Percentiles rank a stretch among this genome's conserved stretches.
Evolutionary conservation across 2,113 vertebrate genomes (phyloP).

Genomic region (Otocyon megalotis): DNA sequence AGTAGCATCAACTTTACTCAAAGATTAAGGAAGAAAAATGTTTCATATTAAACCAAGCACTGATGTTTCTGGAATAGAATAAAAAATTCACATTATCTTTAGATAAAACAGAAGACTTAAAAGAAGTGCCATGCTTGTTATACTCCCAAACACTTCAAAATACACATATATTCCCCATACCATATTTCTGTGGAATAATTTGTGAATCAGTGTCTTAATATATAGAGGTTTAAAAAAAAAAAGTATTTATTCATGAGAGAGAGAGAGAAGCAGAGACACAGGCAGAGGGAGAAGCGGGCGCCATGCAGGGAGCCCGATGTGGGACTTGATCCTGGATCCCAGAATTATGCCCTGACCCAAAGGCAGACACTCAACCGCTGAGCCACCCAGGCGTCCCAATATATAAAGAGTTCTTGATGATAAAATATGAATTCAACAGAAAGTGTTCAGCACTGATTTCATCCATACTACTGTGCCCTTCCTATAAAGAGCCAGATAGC

Average conservation of each 20-base stretch:
- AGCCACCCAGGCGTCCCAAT: background rate
- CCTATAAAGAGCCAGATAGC: background rate
- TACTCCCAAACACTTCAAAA: background rate
- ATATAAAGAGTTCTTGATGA: background rate
- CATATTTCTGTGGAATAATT: background rate
- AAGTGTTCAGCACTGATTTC: background rate
- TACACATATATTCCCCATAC: background rate
- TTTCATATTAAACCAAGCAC: conserved; percentile 48
- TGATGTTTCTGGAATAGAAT: conserved; percentile 33
- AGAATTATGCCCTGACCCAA: no score
- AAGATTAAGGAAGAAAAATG: conserved; percentile 39
- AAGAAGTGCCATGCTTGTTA: background rate
- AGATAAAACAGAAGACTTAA: conserved; percentile 41
- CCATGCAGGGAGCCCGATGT: no score
- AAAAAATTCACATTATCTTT: conserved; percentile 21
- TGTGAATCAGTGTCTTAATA: background rate
- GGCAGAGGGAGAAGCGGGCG: no score
- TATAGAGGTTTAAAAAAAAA: background rate
- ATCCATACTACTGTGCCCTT: background rate
- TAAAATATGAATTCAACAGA: background rate
- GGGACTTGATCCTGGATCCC: no score
- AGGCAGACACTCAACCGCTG: no score
- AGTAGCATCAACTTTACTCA: conserved; percentile 28
- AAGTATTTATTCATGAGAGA: no score
- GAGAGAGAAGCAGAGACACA: no score